Percentiles rank a stretch among this genome's conserved stretches.
Conservation (phyloP, 2,797 vertebrate genomes). For the Peromyscus nudipes region DNA sequence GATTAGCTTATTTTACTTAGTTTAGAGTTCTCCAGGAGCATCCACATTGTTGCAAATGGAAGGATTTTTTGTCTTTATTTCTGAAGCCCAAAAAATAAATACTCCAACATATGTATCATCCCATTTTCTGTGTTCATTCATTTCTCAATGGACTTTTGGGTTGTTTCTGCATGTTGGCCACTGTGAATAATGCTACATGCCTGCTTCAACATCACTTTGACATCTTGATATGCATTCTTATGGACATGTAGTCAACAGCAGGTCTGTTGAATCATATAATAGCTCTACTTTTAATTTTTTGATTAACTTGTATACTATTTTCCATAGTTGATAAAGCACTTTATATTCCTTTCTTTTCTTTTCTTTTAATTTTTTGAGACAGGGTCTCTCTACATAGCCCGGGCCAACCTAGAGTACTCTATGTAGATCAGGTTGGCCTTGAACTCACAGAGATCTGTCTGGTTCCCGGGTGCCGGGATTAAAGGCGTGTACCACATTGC, state of each 20-base stretch:
- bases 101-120: not conserved
- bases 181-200: not conserved
- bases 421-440: not conserved
- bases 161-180: not conserved
- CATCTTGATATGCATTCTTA: not conserved
- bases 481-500: not conserved
- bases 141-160: not conserved
- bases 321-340: not conserved
- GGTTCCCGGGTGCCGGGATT: not conserved
- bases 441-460: not conserved
- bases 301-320: not conserved
- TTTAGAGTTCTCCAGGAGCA: not conserved
- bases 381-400: not conserved
- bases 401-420: not conserved
- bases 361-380: not conserved
- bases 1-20: not conserved
- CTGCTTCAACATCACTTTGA: not conserved
- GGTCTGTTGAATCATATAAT: not conserved
- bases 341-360: not conserved
- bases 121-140: not conserved
- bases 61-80: not conserved
- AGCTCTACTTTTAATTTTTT: not conserved
- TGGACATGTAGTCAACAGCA: not conserved
- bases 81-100: not conserved
- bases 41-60: not conserved